These are phyloP conservation scores for Neogobius melanostomus DNA, from an alignment of 2,113 vertebrate genomes.

Conservation along the genomic window DNA sequence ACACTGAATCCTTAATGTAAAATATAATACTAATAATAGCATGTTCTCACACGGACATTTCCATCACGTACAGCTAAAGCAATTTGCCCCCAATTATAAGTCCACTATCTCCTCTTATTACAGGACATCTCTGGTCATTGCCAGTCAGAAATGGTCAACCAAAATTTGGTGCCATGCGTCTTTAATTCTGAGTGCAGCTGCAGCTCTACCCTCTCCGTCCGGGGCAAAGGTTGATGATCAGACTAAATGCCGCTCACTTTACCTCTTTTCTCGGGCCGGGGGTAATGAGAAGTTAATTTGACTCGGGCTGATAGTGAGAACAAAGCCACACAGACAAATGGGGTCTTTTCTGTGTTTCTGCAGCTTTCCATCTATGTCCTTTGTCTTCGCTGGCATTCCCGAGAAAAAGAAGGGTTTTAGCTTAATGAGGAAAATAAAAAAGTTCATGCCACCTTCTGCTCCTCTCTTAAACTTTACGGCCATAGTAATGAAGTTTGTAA, in stretches of 20 bases:
- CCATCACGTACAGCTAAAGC: too few relatives aligned
- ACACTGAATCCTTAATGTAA: too few relatives aligned
- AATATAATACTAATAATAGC: too few relatives aligned
- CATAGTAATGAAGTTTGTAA: slow-evolving; percentile 2
- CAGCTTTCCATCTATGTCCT: not conserved
- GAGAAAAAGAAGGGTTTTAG: not conserved
- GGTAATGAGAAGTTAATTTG: slow-evolving; percentile 13
- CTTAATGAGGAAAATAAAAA: slow-evolving; percentile 5
- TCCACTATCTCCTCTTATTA: too few relatives aligned
- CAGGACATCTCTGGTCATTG: too few relatives aligned
- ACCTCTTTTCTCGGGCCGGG: slow-evolving; percentile 7
- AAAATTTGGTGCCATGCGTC: not conserved
- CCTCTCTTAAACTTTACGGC: not conserved
- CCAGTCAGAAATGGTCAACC: not conserved
- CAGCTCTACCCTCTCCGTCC: not conserved
- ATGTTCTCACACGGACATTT: too few relatives aligned
- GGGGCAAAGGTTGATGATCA: slow-evolving; percentile 3
- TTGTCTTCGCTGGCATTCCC: not conserved
- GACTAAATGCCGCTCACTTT: slow-evolving; percentile 1
- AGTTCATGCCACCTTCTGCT: not conserved
- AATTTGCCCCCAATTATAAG: too few relatives aligned
- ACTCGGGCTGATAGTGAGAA: slow-evolving; percentile 4
- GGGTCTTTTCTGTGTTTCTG: slow-evolving; percentile 5
- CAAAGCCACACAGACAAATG: slow-evolving; percentile 5
- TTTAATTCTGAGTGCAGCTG: not conserved